Conservation (phyloP, 1,140 invertebrate genomes). For the Pantala flavescens region DNA sequence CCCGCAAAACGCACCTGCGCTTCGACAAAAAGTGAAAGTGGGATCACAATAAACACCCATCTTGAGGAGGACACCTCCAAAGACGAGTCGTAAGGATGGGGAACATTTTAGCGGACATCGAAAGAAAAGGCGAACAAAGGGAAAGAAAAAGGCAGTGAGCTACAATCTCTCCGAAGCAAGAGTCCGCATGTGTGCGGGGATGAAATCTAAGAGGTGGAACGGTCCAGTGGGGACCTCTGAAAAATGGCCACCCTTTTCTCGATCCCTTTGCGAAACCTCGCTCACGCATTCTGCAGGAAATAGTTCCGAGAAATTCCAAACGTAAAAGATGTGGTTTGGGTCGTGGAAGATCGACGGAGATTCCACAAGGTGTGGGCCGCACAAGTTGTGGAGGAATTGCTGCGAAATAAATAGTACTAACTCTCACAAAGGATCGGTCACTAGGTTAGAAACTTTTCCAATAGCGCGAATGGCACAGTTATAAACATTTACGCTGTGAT, state of each 20-base stretch:
- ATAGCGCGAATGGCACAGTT: too few relatives aligned
- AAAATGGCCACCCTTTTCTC: neutral
- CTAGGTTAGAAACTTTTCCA: too few relatives aligned
- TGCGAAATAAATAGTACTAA: too few relatives aligned
- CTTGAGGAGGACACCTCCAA: neutral
- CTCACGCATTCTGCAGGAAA: neutral
- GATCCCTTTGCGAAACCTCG: neutral
- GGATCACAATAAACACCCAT: constrained; percentile 5
- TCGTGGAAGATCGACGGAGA: too few relatives aligned
- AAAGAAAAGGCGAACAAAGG: neutral
- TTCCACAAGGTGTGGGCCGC: too few relatives aligned
- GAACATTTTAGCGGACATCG: neutral
- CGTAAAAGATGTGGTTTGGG: too few relatives aligned
- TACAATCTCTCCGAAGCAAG: neutral
- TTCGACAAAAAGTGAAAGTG: neutral
- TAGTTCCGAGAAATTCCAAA: neutral
- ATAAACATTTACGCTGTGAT: too few relatives aligned
- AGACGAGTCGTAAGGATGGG: neutral
- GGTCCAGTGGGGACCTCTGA: neutral
- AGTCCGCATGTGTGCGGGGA: neutral
- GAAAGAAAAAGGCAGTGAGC: neutral
- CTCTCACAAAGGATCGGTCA: too few relatives aligned
- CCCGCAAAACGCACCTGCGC: too few relatives aligned
- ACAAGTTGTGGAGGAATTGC: too few relatives aligned
- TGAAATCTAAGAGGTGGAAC: neutral